Conservation (phyloP, 2,797 vertebrate genomes). For the Sebastes ruberrimus region DNA sequence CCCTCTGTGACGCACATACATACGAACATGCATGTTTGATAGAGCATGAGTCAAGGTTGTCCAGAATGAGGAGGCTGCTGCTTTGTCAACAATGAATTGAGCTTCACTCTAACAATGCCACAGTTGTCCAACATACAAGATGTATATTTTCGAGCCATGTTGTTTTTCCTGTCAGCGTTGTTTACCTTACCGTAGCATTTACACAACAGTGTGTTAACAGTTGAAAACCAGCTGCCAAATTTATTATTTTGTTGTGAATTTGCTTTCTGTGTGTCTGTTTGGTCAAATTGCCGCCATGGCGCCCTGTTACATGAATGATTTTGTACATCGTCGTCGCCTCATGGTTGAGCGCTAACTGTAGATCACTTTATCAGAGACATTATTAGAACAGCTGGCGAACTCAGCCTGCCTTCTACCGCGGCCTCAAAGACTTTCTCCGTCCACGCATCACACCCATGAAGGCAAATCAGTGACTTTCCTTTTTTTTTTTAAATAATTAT, state of each 20-base stretch:
- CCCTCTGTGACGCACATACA: conserved; percentile 22
- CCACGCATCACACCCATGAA: conserved; percentile 12
- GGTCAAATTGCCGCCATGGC: conserved; percentile 16
- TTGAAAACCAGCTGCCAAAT: conserved; percentile 57
- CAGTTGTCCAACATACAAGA: conserved; percentile 30
- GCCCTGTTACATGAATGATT: conserved; percentile 12
- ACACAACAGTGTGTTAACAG: conserved; percentile 17
- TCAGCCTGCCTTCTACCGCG: conserved; percentile 58
- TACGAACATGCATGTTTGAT: conserved; percentile 32
- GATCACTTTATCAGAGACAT: conserved; percentile 27
- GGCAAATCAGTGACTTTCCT: conserved; percentile 28
- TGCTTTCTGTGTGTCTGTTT: conserved; percentile 27
- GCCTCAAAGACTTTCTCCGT: conserved; percentile 58
- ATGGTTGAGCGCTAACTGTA: conserved; percentile 18
- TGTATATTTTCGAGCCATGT: conserved; percentile 20
- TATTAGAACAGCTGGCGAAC: conserved; percentile 36
- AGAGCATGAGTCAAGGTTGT: conserved; percentile 33
- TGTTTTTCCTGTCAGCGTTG: conserved; percentile 7
- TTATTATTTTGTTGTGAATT: conserved; percentile 35
- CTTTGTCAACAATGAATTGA: conserved; percentile 18
- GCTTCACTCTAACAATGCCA: conserved; percentile 31
- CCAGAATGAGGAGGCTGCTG: conserved; percentile 42
- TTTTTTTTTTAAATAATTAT: conserved; percentile 20
- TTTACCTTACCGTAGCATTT: conserved; percentile 35
- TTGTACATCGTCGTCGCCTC: conserved; percentile 26